Base-by-base conservation (phyloP, 2,113 vertebrate genomes). In the Callospermophilus lateralis region DNA sequence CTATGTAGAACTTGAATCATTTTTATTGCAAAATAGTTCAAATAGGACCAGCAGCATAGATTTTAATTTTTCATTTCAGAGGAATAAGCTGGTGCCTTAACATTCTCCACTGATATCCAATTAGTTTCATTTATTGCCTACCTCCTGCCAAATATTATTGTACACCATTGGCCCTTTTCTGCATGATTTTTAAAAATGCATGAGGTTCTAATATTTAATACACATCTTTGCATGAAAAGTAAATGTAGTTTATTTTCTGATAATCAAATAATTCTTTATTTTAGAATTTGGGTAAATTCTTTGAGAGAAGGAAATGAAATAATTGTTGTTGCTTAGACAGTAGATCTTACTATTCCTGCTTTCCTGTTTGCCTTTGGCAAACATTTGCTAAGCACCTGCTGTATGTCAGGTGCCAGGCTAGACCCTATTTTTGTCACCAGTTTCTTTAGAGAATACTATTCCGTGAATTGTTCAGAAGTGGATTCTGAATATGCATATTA, bases 51-150 rank as follows among this genome's bases (percentile, higher is more conserved):
- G 6, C 8, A 93, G 1, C 30, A 79, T 34, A 84, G 39, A 58
- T 84, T 84, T 89, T 73, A 72, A n/a, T 81, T 90, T 65, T 87
- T 87, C 11, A 68, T 93, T 87, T 79, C 72, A 65, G 65, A 92
- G 22, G 86, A 96, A 65, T 55, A 45, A 65, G 6, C 76, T 84
- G 48, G 3, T 72, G 20, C 4, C 10, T 83, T 85, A 84, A 93
- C 12, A 63, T 22, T 79, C 19, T 90, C 8, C 37, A 53, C 10
- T 61, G 58, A 34, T 80, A 28, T 81, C 13, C 8, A 86, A 6
- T 92, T 84, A 68, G n/a, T 58, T 86, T 45, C 48, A 72, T 91
- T 89, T 95, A 58, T 67, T 76, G 26, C 11, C 4, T 67, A 6
- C 39, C 28, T 32, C 2, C 6, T 8, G 1, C 78, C 37, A 37